These are phyloP conservation scores for Argentina silus DNA, from an alignment of 2,797 vertebrate genomes.

Conservation along the genomic window DNA sequence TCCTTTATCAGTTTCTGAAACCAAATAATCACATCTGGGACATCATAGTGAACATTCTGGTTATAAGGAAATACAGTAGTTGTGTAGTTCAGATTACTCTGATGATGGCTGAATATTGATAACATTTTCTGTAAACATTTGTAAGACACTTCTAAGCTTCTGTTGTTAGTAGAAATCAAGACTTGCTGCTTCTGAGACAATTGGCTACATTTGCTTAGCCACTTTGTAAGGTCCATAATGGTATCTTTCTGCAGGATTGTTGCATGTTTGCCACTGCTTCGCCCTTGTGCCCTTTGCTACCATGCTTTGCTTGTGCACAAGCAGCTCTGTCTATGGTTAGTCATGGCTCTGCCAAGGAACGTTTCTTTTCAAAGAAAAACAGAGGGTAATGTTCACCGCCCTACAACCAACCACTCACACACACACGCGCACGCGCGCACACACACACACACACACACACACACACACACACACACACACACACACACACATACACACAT, in stretches of 20 bases:
- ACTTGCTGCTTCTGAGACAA: neutral
- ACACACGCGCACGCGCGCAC: slow-evolving; percentile 3
- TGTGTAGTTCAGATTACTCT: neutral
- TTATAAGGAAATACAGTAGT: slow-evolving; percentile 18
- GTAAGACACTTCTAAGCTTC: neutral
- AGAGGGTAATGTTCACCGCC: slow-evolving; percentile 24
- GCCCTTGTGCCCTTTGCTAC: neutral
- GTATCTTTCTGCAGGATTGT: neutral
- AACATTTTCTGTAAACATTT: slow-evolving; percentile 9
- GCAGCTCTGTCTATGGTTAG: slow-evolving; percentile 28
- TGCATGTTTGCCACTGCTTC: neutral
- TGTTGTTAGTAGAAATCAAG: neutral
- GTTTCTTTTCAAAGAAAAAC: slow-evolving; percentile 54
- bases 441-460: neutral
- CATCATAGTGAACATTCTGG: slow-evolving; percentile 20
- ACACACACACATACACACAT: neutral
- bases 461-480: neutral
- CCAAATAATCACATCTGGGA: slow-evolving; percentile 9
- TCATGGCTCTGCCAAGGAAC: neutral
- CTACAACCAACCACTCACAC: neutral
- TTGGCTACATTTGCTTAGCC: neutral
- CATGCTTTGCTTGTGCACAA: slow-evolving; percentile 30
- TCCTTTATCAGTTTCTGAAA: slow-evolving; percentile 53
- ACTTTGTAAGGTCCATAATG: neutral
- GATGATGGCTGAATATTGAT: no score